Evolutionary conservation across 1,140 invertebrate genomes (phyloP).

Genomic region (Cylas formicarius): DNA sequence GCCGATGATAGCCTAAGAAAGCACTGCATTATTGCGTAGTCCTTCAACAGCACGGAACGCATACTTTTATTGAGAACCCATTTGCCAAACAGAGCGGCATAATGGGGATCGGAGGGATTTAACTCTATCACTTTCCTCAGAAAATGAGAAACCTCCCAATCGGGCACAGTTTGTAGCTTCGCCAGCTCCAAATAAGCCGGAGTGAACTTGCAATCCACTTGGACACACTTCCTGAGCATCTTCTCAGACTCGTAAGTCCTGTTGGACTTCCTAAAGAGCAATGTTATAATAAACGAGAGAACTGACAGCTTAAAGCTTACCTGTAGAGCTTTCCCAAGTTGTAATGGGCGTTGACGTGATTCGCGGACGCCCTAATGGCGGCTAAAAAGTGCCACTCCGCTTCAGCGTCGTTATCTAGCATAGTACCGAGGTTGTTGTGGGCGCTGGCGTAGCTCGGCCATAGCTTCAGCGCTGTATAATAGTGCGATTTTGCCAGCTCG

Average conservation of each 20-base stretch:
- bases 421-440: conserved; percentile 81
- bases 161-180: conserved; percentile 46
- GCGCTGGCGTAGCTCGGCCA: conserved; percentile 83
- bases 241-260: conserved; percentile 54
- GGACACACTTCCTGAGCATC: conserved; percentile 61
- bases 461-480: conserved; percentile 68
- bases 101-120: conserved; percentile 59
- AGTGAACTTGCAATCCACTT: conserved; percentile 56
- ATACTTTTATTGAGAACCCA: conserved; percentile 60
- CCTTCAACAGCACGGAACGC: conserved; percentile 2
- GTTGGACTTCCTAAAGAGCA: conserved; percentile 54
- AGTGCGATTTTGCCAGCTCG: conserved; percentile 68
- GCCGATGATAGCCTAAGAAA: conserved; percentile 42
- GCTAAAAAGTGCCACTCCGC: conserved; percentile 71
- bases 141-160: conserved; percentile 47
- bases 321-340: conserved; percentile 79
- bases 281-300: background rate
- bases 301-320: too few relatives aligned
- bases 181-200: conserved; percentile 62
- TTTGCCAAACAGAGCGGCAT: conserved; percentile 58
- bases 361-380: conserved; percentile 65
- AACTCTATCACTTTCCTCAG: conserved; percentile 53
- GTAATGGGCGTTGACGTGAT: conserved; percentile 77
- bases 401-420: conserved; percentile 57
- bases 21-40: background rate